phyloP scores from a whole-genome alignment of 2,888 invertebrate genomes.

The Philaethria dido region DNA sequence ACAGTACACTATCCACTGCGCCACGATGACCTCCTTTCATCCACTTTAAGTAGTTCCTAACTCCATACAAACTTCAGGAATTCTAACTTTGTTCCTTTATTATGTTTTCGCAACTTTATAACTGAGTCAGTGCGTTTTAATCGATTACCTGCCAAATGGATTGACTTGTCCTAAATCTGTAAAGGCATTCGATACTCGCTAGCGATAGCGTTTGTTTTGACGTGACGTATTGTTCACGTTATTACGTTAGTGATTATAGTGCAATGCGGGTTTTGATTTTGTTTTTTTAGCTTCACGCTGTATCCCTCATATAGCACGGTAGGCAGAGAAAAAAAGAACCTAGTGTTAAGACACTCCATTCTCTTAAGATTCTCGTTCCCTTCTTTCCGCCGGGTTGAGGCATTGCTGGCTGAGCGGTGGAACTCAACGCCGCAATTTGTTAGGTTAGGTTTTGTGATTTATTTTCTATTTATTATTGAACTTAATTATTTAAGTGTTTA shows the following conservation, averaged over 20 bases:
- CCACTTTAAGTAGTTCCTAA: constrained; percentile 13
- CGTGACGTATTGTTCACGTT: not conserved
- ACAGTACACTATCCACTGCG: no score
- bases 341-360: no score
- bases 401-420: no score
- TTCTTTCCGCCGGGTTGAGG: no score
- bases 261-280: not conserved
- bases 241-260: constrained; percentile 8
- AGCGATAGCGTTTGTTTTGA: constrained; percentile 21
- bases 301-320: no score
- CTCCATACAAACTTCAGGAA: constrained; percentile 9
- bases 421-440: no score
- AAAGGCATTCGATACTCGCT: constrained; percentile 19
- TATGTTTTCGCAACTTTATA: not conserved
- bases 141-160: constrained; percentile 27
- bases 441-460: no score
- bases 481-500: not conserved
- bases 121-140: constrained; percentile 20
- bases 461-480: no score
- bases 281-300: no score
- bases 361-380: no score
- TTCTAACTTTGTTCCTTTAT: constrained; percentile 15
- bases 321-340: no score
- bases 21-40: not conserved
- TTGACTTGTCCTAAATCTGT: constrained; percentile 25